Base-by-base conservation (phyloP, 2,888 invertebrate species). In the Metellina segmentata region DNA sequence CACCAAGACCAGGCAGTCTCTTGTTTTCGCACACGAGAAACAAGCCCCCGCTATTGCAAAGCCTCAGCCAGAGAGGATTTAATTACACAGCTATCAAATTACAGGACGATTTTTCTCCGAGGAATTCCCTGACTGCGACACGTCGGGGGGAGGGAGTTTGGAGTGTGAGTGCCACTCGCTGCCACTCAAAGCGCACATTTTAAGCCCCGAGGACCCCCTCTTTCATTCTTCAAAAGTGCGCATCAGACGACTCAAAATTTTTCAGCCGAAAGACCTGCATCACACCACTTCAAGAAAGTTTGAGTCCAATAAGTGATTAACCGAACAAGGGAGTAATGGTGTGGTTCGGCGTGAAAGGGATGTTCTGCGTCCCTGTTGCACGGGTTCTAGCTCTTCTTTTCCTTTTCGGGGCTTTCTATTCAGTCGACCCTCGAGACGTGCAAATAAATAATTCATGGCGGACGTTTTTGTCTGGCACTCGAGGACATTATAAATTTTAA, bases 61-160 rank as follows among this genome's bases (percentile, higher is more conserved):
- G 34, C 34, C 34, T 34, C 34, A 34, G 34, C 34, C 34, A 34
- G 34, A 69, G 82, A 89, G 82, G 77, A 89, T 83, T 89, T 89
- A 89, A 89, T 89, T 89, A 89, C 89, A 74, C 52, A 52, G 82
- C 89, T 89, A 89, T 89, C 77, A 89, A 89, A 89, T 89, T 89
- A 77, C 89, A n/a, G 34, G 48, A 82, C 51, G 77, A 81, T 82
- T 89, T 82, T 75, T 87, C 81, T 81, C 87, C 52, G 77, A 77
- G 89, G 82, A 75, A 82, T 74, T 61, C 53, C 13, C 61, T 75
- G 78, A 72, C 52, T 74, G 85, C 48, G 16, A 51, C 51, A 34
- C 70, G 49, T 9, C n/a, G 81, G 87, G 61, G n/a, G 74, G 53
- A 16, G 74, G 77, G 16, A 69, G 86, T 69, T 51, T 13, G 86